phyloP scores from a whole-genome alignment of 2,888 invertebrate genomes.

The Himalopsyche japonica region DNA sequence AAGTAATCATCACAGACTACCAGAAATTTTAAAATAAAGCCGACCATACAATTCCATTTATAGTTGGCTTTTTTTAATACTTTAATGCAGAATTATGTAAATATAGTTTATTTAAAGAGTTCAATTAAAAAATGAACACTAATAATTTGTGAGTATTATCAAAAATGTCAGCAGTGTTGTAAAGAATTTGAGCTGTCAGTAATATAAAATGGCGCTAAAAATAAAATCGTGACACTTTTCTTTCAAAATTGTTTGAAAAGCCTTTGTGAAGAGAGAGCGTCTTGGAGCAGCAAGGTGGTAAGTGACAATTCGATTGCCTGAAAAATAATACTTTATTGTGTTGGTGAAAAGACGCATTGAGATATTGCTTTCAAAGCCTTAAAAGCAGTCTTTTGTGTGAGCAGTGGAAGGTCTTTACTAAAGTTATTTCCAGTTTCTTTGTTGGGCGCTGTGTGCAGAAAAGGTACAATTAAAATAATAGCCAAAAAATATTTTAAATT shows the following conservation, averaged over 20 bases:
- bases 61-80: too few species aligned
- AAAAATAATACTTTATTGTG: conserved; percentile 12
- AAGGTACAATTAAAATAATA: not conserved
- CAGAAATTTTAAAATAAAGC: too few species aligned
- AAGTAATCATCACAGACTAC: too few species aligned
- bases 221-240: not conserved
- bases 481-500: too few species aligned
- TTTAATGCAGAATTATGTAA: too few species aligned
- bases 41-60: too few species aligned
- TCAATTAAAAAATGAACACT: not conserved
- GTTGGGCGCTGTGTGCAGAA: not conserved
- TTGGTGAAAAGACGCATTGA: not conserved
- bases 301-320: conserved; percentile 12
- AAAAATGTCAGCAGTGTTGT: not conserved
- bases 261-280: not conserved
- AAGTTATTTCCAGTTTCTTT: not conserved
- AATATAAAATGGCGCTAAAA: not conserved
- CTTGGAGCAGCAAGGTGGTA: not conserved
- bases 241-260: not conserved
- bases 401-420: not conserved
- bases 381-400: not conserved
- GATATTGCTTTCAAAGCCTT: conserved; percentile 8
- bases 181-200: not conserved
- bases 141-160: not conserved
- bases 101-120: too few species aligned